Conservation (phyloP, 53 echinoderm and acorn worm species). For the Arbacia lixula region DNA sequence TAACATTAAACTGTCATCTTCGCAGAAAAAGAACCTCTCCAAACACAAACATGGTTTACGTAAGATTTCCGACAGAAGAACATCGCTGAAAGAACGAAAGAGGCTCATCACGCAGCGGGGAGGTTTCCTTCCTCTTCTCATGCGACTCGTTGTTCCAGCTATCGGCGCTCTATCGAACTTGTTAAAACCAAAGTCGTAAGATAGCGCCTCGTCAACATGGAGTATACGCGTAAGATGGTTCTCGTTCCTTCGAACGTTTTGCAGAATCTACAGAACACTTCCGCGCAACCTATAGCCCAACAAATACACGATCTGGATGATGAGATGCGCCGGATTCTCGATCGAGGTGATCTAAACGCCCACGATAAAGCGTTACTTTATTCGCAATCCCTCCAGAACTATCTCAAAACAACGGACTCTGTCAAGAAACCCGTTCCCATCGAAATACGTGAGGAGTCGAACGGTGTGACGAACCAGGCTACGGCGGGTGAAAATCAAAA, state of each 20-base stretch:
- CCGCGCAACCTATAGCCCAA: background rate
- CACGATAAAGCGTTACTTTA: constrained; percentile 24
- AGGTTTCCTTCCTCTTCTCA: constrained; percentile 7
- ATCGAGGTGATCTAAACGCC: constrained; percentile 6
- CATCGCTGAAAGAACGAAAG: constrained; percentile 1
- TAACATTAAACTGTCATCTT: constrained; percentile 50
- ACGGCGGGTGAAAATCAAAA: background rate
- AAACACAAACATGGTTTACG: constrained; percentile 33
- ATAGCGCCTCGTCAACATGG: background rate
- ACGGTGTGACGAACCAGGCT: background rate
- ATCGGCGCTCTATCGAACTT: constrained; percentile 6
- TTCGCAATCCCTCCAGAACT: constrained; percentile 23
- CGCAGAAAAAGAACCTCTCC: constrained; percentile 45
- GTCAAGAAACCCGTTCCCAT: constrained; percentile 10
- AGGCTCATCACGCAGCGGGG: constrained; percentile 12
- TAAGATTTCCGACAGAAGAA: background rate
- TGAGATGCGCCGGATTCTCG: constrained; percentile 7
- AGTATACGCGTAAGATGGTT: constrained; percentile 33
- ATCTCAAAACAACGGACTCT: background rate
- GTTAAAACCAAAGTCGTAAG: too few species aligned
- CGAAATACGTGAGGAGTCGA: background rate
- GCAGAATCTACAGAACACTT: constrained; percentile 1
- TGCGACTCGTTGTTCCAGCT: constrained; percentile 30
- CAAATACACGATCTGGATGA: background rate
- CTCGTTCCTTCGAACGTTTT: constrained; percentile 23